Evolutionary conservation across 2,797 vertebrate species (phyloP), one percentile per base, ranked within the genome.

Genomic region (Ctenopoma kingsleyae): DNA sequence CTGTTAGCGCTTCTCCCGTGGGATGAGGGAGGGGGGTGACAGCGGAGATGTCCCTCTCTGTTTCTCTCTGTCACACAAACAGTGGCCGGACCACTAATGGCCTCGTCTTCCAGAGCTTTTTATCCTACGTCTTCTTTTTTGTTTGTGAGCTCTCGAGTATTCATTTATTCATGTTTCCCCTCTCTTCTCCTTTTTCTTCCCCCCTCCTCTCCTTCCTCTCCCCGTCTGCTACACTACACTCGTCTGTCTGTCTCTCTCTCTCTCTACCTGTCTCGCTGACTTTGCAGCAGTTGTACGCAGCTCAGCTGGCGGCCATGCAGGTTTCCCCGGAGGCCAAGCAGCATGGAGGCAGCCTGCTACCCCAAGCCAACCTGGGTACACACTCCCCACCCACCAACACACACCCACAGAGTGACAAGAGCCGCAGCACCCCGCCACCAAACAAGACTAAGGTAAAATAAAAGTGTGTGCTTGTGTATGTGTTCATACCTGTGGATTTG

Each of bases 291-390:
- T 94, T 99, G 87, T 99, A 99, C 79, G 98, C 98, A 61, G 98
- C 98, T 86, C 98, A 99, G 85, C 94, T 99, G 87, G 98, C 98
- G 48, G 97, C 97, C 48, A 99, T 99, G 98, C 98, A 99, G 91
- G 97, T 98, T 36, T 98, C 98, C 86, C 97, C 97, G 0, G 98
- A 97, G 93, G 95, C 95, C 78, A 99, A 99, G 94, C 95, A 98
- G 84, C 91, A 92, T 5, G 86, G 85, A 70, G 94, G 96, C 87
- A 94, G 96, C 84, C 92, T 98, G 82, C 75, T 80, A 5, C 92
- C 96, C 60, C 97, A 97, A 78, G 92, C 93, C 85, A 98, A 96
- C 94, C 91, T 98, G 67, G 95, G 96, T 85, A 95, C 97, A 17
- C 94, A 97, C 77, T 99, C 98, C 54, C 97, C 98, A 64, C 88